Conservation (phyloP, 2,797 vertebrate genomes). For the Microchirus variegatus region DNA sequence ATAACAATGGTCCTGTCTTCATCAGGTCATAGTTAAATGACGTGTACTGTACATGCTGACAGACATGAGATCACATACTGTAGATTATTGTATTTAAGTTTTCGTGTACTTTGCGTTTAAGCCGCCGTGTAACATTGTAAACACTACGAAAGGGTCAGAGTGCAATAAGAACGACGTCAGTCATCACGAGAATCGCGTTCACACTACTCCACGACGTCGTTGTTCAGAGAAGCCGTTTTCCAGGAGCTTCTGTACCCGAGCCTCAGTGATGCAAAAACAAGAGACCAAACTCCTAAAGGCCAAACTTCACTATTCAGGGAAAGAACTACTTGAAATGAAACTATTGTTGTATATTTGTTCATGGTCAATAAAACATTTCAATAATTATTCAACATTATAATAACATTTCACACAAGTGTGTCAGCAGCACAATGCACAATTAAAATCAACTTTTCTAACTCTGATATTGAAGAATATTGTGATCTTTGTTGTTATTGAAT, state of each 20-base stretch:
- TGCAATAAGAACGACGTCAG: background rate
- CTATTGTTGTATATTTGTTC: background rate
- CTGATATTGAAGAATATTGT: too few species aligned
- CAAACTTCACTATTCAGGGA: conserved; percentile 11
- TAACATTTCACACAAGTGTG: too few species aligned
- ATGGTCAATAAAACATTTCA: too few species aligned
- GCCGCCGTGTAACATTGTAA: background rate
- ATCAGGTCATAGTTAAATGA: too few species aligned
- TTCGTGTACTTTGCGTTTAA: background rate
- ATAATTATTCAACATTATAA: too few species aligned
- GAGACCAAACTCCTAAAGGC: background rate
- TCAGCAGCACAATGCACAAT: too few species aligned
- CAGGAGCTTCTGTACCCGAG: background rate
- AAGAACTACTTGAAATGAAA: conserved; percentile 4
- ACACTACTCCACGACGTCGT: background rate
- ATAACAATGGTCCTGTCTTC: too few species aligned
- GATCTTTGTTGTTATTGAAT: too few species aligned
- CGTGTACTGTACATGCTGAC: too few species aligned
- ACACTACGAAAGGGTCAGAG: background rate
- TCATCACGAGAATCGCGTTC: background rate
- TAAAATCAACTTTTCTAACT: too few species aligned
- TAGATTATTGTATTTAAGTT: background rate
- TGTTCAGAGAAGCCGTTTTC: background rate
- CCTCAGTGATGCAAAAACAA: background rate
- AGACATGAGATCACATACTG: too few species aligned